Evolutionary conservation across 1,140 invertebrate species (phyloP).

Genomic region (Procambarus clarkii): DNA sequence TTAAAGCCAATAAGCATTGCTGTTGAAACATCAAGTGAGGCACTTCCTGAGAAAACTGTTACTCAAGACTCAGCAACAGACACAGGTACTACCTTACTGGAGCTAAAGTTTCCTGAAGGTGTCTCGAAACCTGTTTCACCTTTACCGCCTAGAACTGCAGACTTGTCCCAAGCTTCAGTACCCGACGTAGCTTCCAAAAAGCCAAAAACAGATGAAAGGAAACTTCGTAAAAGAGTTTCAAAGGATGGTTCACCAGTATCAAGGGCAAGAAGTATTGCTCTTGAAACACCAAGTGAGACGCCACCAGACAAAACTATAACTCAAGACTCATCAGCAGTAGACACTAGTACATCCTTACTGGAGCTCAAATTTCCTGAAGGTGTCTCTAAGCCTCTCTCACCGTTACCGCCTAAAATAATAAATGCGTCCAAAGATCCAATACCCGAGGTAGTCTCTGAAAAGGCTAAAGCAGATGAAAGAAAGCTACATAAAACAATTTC

Average conservation of each 20-base stretch:
- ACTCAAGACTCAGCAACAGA: neutral
- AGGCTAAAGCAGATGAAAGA: neutral
- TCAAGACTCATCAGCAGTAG: neutral
- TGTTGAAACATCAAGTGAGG: too few species aligned
- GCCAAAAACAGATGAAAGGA: neutral
- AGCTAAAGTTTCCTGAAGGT: slow-evolving; percentile 23
- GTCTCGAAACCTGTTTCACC: slow-evolving; percentile 18
- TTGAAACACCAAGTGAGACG: neutral
- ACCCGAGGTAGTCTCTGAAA: neutral
- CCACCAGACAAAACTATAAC: neutral
- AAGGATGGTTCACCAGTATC: neutral
- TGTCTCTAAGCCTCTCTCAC: neutral
- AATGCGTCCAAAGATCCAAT: neutral
- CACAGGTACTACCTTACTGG: neutral
- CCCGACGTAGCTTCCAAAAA: neutral
- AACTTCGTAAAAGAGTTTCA: neutral
- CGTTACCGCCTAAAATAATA: neutral
- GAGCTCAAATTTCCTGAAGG: neutral
- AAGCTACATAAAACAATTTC: neutral
- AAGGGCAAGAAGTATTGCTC: neutral
- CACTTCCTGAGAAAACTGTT: neutral
- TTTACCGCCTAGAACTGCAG: neutral
- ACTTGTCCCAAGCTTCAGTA: neutral
- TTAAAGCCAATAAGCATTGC: neutral
- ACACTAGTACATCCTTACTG: neutral